Conservation (phyloP, 92 coral and sea anemone genomes). For the Palythoa caribaeorum region DNA sequence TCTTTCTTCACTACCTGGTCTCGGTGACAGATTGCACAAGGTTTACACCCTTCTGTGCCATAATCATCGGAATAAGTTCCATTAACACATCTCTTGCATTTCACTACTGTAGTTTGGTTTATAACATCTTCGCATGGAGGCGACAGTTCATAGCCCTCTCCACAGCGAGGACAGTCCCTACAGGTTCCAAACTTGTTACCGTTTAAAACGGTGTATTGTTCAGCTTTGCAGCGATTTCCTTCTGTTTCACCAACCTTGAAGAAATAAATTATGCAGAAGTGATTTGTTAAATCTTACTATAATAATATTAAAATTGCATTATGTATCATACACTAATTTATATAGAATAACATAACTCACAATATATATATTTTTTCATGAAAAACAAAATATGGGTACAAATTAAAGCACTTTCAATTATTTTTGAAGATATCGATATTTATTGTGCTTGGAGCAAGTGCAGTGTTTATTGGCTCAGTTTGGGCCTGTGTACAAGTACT, state of each 20-base stretch:
- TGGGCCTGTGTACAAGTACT: too few relatives aligned
- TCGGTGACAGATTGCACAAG: constrained; percentile 62
- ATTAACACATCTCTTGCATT: constrained; percentile 54
- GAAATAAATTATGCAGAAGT: not conserved
- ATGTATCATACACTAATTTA: too few relatives aligned
- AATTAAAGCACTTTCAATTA: too few relatives aligned
- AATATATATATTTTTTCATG: too few relatives aligned
- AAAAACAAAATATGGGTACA: too few relatives aligned
- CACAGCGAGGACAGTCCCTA: constrained; percentile 55
- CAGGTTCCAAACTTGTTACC: constrained; percentile 20
- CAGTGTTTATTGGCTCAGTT: too few relatives aligned
- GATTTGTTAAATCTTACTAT: not conserved
- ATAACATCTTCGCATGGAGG: constrained; percentile 64
- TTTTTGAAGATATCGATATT: too few relatives aligned
- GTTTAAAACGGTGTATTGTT: not conserved
- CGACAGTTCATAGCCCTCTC: constrained; percentile 48
- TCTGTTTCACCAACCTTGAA: not conserved
- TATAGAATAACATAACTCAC: too few relatives aligned
- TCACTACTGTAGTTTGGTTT: not conserved
- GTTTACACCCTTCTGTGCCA: constrained; percentile 56
- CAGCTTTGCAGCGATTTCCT: constrained; percentile 12
- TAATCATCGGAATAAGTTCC: constrained; percentile 66
- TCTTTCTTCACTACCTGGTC: constrained; percentile 65
- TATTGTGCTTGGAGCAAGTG: too few relatives aligned
- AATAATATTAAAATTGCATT: not conserved